A percentile compares a stretch with the other conserved stretches of the same genome.
phyloP scores from a whole-genome alignment of 2,113 vertebrate species.

The Aphyosemion australe region DNA sequence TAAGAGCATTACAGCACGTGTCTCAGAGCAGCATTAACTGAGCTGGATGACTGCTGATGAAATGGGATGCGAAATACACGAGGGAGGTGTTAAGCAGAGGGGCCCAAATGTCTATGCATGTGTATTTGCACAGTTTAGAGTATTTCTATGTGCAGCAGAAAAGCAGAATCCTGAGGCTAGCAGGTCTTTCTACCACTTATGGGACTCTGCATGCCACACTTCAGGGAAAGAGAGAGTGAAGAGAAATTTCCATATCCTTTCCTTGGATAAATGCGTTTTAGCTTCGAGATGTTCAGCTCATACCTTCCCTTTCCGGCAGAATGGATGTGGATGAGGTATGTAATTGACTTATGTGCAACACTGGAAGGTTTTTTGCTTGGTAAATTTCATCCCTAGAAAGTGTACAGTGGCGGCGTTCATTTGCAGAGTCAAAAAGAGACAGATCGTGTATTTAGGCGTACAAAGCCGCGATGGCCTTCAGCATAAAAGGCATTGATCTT shows the following conservation, averaged over 20 bases:
- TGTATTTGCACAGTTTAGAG: constrained; percentile 2
- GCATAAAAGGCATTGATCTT: constrained; percentile 36
- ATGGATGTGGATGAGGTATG: constrained; percentile 58
- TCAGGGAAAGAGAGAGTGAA: constrained; percentile 30
- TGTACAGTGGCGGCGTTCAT: constrained; percentile 37
- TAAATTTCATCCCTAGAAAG: constrained; percentile 48
- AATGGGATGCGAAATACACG: constrained; percentile 47
- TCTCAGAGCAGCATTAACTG: constrained; percentile 42
- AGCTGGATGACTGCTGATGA: constrained; percentile 48
- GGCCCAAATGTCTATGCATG: constrained; percentile 9
- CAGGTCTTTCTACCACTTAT: constrained; percentile 46
- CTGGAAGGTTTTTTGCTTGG: constrained; percentile 35
- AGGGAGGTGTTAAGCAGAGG: constrained; percentile 38
- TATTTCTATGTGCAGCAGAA: constrained; percentile 38
- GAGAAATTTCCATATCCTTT: constrained; percentile 53
- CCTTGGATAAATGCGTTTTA: constrained; percentile 49
- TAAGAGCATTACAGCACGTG: constrained; percentile 43
- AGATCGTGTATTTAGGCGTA: constrained; percentile 21
- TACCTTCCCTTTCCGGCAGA: constrained; percentile 27
- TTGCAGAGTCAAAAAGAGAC: constrained; percentile 41
- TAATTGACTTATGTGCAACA: constrained; percentile 66
- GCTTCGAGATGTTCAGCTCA: constrained; percentile 55
- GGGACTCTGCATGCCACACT: constrained; percentile 24
- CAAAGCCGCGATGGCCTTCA: constrained; percentile 31
- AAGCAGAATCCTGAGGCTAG: constrained; percentile 41